Conservation (phyloP, 2,888 invertebrate genomes). For the Drosophila trichaetosa region DNA sequence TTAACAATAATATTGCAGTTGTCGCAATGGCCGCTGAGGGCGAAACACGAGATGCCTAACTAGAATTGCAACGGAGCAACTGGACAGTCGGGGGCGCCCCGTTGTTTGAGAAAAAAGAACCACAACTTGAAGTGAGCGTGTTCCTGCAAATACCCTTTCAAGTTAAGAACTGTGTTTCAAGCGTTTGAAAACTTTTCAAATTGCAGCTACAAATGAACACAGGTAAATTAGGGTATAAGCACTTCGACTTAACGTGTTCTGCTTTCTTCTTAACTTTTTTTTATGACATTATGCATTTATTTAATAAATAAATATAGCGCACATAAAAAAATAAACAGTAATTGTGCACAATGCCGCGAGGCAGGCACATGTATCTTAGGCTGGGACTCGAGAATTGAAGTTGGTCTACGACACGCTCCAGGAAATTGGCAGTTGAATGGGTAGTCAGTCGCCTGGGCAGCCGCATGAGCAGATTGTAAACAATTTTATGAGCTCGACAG, state of each 20-base stretch:
- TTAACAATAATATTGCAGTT: slow-evolving; percentile 79
- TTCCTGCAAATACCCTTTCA: slow-evolving; percentile 10
- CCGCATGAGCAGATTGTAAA: slow-evolving; percentile 62
- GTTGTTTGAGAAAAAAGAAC: slow-evolving; percentile 15
- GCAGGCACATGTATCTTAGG: slow-evolving; percentile 39
- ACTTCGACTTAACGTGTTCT: neutral
- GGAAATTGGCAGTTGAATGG: slow-evolving; percentile 73
- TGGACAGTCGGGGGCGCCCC: slow-evolving; percentile 35
- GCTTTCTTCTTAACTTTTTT: slow-evolving; percentile 32
- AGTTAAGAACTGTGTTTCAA: neutral
- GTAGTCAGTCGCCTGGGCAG: slow-evolving; percentile 23
- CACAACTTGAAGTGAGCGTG: neutral
- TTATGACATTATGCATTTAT: slow-evolving; percentile 74
- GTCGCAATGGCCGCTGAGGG: slow-evolving; percentile 60
- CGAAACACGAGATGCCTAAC: slow-evolving; percentile 58
- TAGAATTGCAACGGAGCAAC: slow-evolving; percentile 35
- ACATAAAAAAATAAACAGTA: slow-evolving; percentile 29
- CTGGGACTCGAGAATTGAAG: slow-evolving; percentile 5
- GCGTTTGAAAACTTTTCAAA: neutral
- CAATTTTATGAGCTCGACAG: slow-evolving; percentile 79
- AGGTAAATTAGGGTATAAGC: slow-evolving; percentile 19
- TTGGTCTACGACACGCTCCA: slow-evolving; percentile 61
- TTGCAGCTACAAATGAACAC: fast-evolving
- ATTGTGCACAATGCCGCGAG: slow-evolving; percentile 58
- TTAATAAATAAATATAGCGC: slow-evolving; percentile 78